Evolutionary conservation across 2,888 invertebrate species (phyloP).

Genomic region (Trichogramma evanescens): DNA sequence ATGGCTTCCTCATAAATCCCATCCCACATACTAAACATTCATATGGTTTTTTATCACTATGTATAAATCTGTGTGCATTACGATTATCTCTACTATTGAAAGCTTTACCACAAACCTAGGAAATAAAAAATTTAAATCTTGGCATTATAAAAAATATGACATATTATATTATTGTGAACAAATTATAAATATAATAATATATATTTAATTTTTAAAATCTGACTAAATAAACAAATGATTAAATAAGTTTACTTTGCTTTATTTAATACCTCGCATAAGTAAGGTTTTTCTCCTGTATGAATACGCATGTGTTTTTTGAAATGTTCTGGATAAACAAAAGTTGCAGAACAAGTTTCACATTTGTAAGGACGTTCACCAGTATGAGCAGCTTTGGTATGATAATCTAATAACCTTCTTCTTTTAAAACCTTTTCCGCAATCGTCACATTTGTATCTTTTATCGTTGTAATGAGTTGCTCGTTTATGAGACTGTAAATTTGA

Average conservation of each 20-base stretch:
- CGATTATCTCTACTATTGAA: conserved; percentile 80
- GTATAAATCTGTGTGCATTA: conserved; percentile 77
- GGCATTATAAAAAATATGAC: neutral
- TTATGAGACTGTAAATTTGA: conserved; percentile 76
- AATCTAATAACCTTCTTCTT: conserved; percentile 60
- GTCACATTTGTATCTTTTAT: conserved; percentile 64
- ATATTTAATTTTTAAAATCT: neutral
- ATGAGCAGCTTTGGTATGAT: conserved; percentile 74
- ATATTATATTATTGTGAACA: neutral
- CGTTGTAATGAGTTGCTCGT: conserved; percentile 70
- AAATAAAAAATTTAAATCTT: neutral
- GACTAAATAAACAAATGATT: neutral
- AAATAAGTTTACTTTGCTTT: neutral
- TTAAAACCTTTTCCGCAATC: conserved; percentile 72
- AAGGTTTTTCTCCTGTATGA: conserved; percentile 73
- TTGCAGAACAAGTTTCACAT: conserved; percentile 67
- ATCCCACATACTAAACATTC: conserved; percentile 74
- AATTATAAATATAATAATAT: neutral
- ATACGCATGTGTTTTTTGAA: conserved; percentile 73
- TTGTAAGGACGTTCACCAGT: conserved; percentile 72
- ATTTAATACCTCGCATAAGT: conserved; percentile 58
- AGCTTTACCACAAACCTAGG: conserved; percentile 70
- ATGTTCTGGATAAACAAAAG: conserved; percentile 77
- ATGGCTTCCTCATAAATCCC: conserved; percentile 77
- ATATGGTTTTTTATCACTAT: conserved; percentile 80